Evolutionary conservation across 2,888 invertebrate genomes (phyloP).

Genomic region (Tribolium freemani): DNA sequence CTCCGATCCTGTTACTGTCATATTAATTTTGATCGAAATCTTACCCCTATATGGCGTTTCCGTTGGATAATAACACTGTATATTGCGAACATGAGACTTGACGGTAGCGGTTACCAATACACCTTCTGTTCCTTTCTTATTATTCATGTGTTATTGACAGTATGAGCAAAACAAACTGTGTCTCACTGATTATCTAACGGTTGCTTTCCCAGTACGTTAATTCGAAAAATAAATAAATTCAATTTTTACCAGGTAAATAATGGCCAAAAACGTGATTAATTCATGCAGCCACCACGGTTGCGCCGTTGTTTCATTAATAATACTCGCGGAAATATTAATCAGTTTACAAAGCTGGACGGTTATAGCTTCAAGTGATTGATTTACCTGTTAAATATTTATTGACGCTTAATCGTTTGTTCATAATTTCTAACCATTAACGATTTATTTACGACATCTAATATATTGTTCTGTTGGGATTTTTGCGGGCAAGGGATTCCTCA

Average conservation of each 20-base stretch:
- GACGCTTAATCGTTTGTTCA: slow-evolving; percentile 32
- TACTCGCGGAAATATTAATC: slow-evolving; percentile 37
- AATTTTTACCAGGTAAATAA: neutral
- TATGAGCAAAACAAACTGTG: neutral
- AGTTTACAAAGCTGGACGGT: slow-evolving; percentile 29
- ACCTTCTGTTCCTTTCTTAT: neutral
- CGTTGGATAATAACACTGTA: neutral
- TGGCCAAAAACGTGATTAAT: slow-evolving; percentile 17
- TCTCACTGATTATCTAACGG: no score
- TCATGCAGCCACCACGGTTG: slow-evolving; percentile 17
- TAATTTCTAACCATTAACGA: slow-evolving; percentile 12
- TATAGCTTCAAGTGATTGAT: slow-evolving; percentile 37
- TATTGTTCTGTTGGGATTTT: slow-evolving; percentile 7
- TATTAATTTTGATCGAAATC: slow-evolving; percentile 34
- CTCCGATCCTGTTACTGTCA: slow-evolving; percentile 22
- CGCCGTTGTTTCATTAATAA: slow-evolving; percentile 35
- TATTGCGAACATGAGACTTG: neutral
- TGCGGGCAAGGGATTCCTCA: neutral
- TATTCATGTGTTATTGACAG: neutral
- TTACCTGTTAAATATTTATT: slow-evolving; percentile 36
- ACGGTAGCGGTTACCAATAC: neutral
- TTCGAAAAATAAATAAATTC: no score
- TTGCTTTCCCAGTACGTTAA: no score
- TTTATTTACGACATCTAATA: slow-evolving; percentile 15
- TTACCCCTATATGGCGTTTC: slow-evolving; percentile 9